Evolutionary conservation across 2,113 vertebrate genomes (phyloP).

Genomic region (Muntiacus reevesi): DNA sequence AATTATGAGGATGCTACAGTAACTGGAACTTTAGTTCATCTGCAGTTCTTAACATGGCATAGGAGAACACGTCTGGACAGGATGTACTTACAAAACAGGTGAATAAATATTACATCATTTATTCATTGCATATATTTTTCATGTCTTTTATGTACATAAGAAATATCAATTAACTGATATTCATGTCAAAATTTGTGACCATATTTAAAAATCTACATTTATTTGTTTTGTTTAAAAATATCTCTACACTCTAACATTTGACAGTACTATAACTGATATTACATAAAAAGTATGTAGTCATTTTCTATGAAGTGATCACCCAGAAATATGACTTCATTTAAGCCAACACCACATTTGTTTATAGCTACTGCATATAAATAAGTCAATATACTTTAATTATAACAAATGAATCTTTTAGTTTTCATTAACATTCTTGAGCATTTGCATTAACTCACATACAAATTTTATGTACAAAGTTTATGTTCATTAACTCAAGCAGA

Average conservation of each 20-base stretch:
- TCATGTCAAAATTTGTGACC: not conserved
- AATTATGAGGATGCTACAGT: not conserved
- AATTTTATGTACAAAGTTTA: not conserved
- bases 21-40: not conserved
- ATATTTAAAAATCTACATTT: not conserved
- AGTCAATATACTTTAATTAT: not conserved
- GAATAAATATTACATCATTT: not conserved
- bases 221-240: not conserved
- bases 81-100: not conserved
- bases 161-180: not conserved
- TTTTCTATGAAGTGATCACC: not conserved
- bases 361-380: not conserved
- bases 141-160: not conserved
- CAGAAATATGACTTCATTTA: not conserved
- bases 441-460: not conserved
- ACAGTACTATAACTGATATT: not conserved
- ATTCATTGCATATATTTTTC: not conserved
- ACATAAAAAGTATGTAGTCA: not conserved
- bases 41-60: not conserved
- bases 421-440: not conserved
- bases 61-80: not conserved
- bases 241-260: not conserved
- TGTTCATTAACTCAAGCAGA: not conserved
- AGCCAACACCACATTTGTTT: not conserved
- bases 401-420: not conserved